Evolutionary conservation across 2,888 invertebrate genomes (phyloP).

Genomic region (Lagria hirta): DNA sequence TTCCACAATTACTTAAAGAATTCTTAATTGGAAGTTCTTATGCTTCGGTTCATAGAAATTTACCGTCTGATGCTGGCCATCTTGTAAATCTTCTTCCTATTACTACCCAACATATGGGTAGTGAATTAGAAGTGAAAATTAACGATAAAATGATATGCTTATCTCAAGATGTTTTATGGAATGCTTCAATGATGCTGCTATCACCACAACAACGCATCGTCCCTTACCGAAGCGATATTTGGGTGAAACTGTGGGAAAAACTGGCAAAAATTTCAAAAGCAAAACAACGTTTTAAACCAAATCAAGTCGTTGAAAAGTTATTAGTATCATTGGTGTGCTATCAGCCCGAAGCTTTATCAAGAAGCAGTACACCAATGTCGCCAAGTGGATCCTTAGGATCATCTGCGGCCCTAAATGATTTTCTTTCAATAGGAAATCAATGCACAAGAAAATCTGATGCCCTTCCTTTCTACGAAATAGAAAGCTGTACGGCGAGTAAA

Average conservation of each 20-base stretch:
- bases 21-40: slow-evolving; percentile 76
- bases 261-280: slow-evolving; percentile 63
- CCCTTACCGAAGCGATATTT: slow-evolving; percentile 80
- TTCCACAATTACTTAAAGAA: slow-evolving; percentile 75
- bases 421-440: slow-evolving; percentile 56
- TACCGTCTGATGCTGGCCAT: slow-evolving; percentile 70
- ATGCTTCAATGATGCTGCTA: slow-evolving; percentile 78
- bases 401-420: slow-evolving; percentile 53
- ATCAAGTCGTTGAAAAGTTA: slow-evolving; percentile 74
- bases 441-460: slow-evolving; percentile 57
- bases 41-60: slow-evolving; percentile 68
- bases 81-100: slow-evolving; percentile 72
- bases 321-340: slow-evolving; percentile 81
- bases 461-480: slow-evolving; percentile 79
- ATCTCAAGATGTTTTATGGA: slow-evolving; percentile 76
- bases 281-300: slow-evolving; percentile 65
- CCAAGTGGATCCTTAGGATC: slow-evolving; percentile 62
- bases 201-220: slow-evolving; percentile 81
- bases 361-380: slow-evolving; percentile 82
- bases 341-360: slow-evolving; percentile 82
- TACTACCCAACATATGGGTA: slow-evolving; percentile 63
- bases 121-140: slow-evolving; percentile 65
- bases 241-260: slow-evolving; percentile 80
- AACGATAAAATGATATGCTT: slow-evolving; percentile 60
- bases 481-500: slow-evolving; percentile 84